These are phyloP conservation scores for Pristionchus pacificus DNA, from an alignment of 1,140 invertebrate genomes.

Conservation along the genomic window DNA sequence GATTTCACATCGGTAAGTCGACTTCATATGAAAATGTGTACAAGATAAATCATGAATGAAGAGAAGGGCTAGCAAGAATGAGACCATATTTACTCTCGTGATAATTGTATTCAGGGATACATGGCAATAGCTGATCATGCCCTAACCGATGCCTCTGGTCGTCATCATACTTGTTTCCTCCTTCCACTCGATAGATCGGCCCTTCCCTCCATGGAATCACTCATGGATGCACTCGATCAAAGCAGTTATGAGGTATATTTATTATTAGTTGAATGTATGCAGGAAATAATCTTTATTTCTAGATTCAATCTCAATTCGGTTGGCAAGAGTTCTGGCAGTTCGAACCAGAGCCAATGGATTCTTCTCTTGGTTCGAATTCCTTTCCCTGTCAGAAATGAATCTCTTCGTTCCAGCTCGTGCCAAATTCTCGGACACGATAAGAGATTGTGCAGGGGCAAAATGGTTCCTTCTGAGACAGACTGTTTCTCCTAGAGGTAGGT, in stretches of 20 bases:
- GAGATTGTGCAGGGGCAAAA: slow-evolving; percentile 47
- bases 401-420: too few relatives aligned
- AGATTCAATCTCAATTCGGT: slow-evolving; percentile 48
- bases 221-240: slow-evolving; percentile 16
- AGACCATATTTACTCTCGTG: not conserved
- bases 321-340: slow-evolving; percentile 58
- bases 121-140: slow-evolving; percentile 54
- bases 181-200: slow-evolving; percentile 49
- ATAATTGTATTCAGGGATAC: slow-evolving; percentile 43
- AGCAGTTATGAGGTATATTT: slow-evolving; percentile 8
- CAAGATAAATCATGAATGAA: too few relatives aligned
- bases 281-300: not conserved
- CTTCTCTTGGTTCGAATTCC: too few relatives aligned
- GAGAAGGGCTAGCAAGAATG: too few relatives aligned
- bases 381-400: too few relatives aligned
- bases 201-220: slow-evolving; percentile 25
- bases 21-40: too few relatives aligned
- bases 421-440: slow-evolving; percentile 45
- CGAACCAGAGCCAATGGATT: slow-evolving; percentile 42
- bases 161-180: slow-evolving; percentile 50
- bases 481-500: slow-evolving; percentile 50
- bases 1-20: slow-evolving; percentile 50
- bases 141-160: slow-evolving; percentile 45
- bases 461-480: slow-evolving; percentile 54
- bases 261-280: not conserved